Evolutionary conservation across 35 echinoderm and acorn worm species (phyloP), one percentile per base, ranked within the genome.

Genomic region (Apostichopus parvimensis): DNA sequence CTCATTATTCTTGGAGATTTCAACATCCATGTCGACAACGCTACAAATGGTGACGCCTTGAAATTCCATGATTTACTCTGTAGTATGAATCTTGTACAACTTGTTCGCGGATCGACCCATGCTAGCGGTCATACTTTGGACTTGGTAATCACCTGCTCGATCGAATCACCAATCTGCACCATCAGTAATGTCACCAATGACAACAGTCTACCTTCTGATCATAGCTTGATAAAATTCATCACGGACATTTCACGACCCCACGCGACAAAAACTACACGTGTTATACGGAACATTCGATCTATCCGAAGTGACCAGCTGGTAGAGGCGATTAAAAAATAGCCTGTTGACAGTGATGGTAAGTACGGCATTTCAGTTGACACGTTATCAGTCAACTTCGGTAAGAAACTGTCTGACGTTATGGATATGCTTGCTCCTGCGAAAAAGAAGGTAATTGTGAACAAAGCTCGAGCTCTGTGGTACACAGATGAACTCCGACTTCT

Each of bases 61-160:
- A 94, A 88, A 59, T 94, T 92, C 88, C 11, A 18, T 15, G 57
- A 91, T 34, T 25, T 92, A 6, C 23, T 94, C 5, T 82, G 12
- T 53, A 56, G 91, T 25, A 54, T 79, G 11, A 79, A 78, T 22
- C 90, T 94, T 77, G 88, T 92, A 5, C 90, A 94, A 87, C 60
- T 77, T 94, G 79, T 94, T 59, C 53, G 53, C 14, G 81, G 83
- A 13, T 53, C 84, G n/a, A 95, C 94, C 9, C 94, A 95, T 61
- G 22, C 62, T 5, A 80, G 53, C 11, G 94, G 94, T 52, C 94
- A 95, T 59, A 95, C 90, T 62, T 79, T 95, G 53, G 91, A 95
- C 79, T 54, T 93, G 14, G 85, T 95, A 13, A 90, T 95, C 52
- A 89, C 90, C 34, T 53, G 89, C 11, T 20, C 86, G 4, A 6